These are phyloP conservation scores for Candoia aspera DNA, from an alignment of 2,113 vertebrate species.

Conservation along the genomic window DNA sequence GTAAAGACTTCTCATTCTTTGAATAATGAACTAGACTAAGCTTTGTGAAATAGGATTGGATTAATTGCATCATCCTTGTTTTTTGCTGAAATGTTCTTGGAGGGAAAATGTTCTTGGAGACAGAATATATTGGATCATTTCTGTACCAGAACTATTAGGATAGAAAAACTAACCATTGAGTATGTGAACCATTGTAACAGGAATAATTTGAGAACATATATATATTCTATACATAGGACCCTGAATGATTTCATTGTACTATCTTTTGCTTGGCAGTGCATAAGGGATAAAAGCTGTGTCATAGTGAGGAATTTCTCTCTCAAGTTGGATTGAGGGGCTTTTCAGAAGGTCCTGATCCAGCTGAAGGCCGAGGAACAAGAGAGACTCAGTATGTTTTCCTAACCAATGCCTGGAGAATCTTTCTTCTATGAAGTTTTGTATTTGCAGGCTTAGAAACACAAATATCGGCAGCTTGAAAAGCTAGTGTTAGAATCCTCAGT, in stretches of 20 bases:
- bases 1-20: not conserved
- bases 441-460: not conserved
- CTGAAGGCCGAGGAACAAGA: not conserved
- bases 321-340: not conserved
- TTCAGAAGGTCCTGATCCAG: not conserved
- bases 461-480: not conserved
- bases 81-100: constrained; percentile 3
- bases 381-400: not conserved
- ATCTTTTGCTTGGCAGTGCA: not conserved
- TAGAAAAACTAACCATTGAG: too few species aligned
- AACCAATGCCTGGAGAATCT: not conserved
- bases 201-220: not conserved
- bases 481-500: not conserved
- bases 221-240: not conserved
- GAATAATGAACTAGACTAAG: not conserved
- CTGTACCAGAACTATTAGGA: not conserved
- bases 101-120: not conserved
- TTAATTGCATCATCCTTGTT: not conserved
- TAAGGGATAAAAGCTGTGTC: not conserved
- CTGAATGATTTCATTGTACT: not conserved
- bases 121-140: not conserved
- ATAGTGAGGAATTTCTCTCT: not conserved
- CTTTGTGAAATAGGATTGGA: not conserved
- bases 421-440: not conserved
- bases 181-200: not conserved